Conservation (phyloP, 2,113 vertebrate genomes). For the Neogobius melanostomus region DNA sequence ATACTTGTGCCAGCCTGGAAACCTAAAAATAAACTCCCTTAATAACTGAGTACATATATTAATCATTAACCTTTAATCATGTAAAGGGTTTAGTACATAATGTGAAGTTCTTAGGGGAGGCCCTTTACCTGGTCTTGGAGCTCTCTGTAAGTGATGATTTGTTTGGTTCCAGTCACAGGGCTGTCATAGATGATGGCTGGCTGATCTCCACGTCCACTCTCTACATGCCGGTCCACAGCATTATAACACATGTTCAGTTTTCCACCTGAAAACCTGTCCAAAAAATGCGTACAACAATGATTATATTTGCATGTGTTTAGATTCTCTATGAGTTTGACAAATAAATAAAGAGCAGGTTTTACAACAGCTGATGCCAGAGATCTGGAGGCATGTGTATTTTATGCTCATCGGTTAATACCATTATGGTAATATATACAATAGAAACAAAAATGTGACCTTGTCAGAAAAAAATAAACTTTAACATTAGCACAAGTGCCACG, state of each 20-base stretch:
- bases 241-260: conserved; percentile 95
- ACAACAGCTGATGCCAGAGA: too few relatives aligned
- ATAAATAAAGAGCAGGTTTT: too few relatives aligned
- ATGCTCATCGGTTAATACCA: too few relatives aligned
- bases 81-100: not conserved
- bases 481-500: too few relatives aligned
- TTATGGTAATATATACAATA: too few relatives aligned
- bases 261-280: conserved; percentile 88
- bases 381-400: too few relatives aligned
- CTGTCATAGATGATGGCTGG: conserved; percentile 92
- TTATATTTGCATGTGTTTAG: too few relatives aligned
- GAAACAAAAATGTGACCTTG: too few relatives aligned
- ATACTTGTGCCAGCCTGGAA: conserved; percentile 87
- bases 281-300: not conserved
- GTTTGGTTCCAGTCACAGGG: conserved; percentile 87
- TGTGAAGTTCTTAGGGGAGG: not conserved
- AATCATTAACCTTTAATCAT: too few relatives aligned
- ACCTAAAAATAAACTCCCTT: conserved; percentile 75
- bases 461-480: too few relatives aligned
- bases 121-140: conserved; percentile 83
- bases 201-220: conserved; percentile 85
- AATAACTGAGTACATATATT: not conserved
- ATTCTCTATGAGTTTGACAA: too few relatives aligned
- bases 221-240: conserved; percentile 90
- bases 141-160: conserved; percentile 85